Conservation (phyloP, 1,140 invertebrate species). For the Macrocentrus cingulum region DNA sequence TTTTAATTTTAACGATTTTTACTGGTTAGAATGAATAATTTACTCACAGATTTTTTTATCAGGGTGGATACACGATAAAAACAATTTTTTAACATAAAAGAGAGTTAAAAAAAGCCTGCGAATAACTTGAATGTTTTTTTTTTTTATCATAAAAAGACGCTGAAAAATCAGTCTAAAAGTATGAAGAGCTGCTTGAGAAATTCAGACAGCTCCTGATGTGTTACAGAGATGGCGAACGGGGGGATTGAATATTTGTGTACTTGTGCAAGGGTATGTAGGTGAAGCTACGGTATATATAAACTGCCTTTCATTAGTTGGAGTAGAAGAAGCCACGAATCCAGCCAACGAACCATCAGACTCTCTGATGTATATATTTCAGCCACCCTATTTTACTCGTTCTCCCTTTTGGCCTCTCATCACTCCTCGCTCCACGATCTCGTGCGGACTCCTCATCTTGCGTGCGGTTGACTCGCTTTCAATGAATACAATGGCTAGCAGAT, state of each 20-base stretch:
- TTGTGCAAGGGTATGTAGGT: slow-evolving; percentile 39
- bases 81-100: too few species aligned
- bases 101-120: too few species aligned
- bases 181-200: too few species aligned
- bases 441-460: slow-evolving; percentile 52
- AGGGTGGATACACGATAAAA: too few species aligned
- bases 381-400: slow-evolving; percentile 34
- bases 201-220: too few species aligned
- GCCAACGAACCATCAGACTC: slow-evolving; percentile 43
- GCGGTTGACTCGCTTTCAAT: slow-evolving; percentile 61
- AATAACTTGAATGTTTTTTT: too few species aligned
- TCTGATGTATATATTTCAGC: slow-evolving; percentile 35
- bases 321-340: slow-evolving; percentile 48
- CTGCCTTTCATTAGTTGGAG: slow-evolving; percentile 59
- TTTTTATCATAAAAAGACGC: too few species aligned
- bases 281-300: slow-evolving; percentile 39
- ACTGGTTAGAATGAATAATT: too few species aligned
- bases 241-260: slow-evolving; percentile 29
- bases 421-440: slow-evolving; percentile 44
- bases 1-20: too few species aligned
- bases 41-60: too few species aligned
- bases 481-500: slow-evolving; percentile 57
- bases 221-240: neutral
- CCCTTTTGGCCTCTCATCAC: slow-evolving; percentile 9
- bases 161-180: too few species aligned